Evolutionary conservation across 2,113 vertebrate species (phyloP).

Genomic region (Microcebus griseorufus): DNA sequence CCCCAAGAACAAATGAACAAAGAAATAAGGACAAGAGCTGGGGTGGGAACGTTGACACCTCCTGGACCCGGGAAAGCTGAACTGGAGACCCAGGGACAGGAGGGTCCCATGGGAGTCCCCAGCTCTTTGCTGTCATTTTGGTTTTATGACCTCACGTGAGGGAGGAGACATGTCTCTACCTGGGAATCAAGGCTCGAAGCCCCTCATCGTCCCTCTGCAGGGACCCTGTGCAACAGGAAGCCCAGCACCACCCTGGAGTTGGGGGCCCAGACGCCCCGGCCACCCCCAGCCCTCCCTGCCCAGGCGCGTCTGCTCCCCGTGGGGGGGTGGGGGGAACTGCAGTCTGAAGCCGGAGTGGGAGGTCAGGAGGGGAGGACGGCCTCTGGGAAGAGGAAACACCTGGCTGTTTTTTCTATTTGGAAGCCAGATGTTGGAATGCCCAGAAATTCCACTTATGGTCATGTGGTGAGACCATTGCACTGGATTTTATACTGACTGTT

Average conservation of each 20-base stretch:
- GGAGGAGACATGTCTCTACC: background rate
- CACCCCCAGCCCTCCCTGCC: background rate
- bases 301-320: background rate
- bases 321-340: rapidly evolving
- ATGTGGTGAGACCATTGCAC: no score
- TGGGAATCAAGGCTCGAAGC: background rate
- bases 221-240: background rate
- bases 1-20: background rate
- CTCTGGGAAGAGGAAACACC: background rate
- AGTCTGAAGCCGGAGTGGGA: background rate
- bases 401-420: background rate
- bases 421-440: background rate
- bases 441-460: background rate
- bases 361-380: background rate
- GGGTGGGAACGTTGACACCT: background rate
- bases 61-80: background rate
- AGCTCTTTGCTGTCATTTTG: background rate
- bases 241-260: background rate
- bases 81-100: background rate
- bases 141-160: background rate
- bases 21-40: background rate
- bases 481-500: no score
- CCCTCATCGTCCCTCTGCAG: background rate
- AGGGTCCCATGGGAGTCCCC: background rate
- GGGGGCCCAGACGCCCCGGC: background rate